A percentile compares a stretch with the other conserved stretches of the same genome.
phyloP scores from a whole-genome alignment of 2,797 vertebrate genomes.

The Pipistrellus pygmaeus region DNA sequence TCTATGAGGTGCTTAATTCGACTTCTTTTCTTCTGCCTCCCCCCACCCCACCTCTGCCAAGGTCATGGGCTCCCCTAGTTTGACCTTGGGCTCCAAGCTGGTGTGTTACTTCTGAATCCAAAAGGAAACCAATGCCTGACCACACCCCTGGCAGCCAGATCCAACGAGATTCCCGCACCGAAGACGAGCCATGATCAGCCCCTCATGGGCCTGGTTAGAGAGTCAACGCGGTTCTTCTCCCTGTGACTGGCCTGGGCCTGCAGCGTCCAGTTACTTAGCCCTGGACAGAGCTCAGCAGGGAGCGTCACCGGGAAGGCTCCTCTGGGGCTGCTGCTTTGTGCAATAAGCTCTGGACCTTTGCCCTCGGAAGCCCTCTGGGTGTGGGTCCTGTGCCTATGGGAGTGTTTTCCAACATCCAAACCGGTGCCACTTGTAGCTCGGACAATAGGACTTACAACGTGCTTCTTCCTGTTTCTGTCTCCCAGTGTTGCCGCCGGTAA shows the following conservation, averaged over 20 bases:
- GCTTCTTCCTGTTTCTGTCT: conserved; percentile 25
- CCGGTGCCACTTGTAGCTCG: neutral
- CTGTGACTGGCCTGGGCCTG: neutral
- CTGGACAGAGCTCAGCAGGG: neutral
- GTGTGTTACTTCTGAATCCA: neutral
- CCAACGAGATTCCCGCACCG: neutral
- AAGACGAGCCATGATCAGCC: neutral
- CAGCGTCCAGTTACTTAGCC: neutral
- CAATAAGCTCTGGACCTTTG: neutral
- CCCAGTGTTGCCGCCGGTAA: neutral
- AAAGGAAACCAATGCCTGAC: neutral
- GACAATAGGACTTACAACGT: neutral
- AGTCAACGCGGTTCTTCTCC: neutral
- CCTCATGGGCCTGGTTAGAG: neutral
- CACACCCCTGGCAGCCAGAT: neutral
- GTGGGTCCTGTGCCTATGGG: neutral
- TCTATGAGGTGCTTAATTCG: fast-evolving
- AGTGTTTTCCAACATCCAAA: conserved; percentile 6
- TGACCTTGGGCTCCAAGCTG: neutral
- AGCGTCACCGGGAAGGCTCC: neutral
- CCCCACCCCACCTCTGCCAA: neutral
- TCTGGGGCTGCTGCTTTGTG: neutral
- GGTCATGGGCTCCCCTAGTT: neutral
- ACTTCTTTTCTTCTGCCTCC: neutral
- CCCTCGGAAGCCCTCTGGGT: neutral